phyloP scores from a whole-genome alignment of 2,888 invertebrate species.

The Malthinus flaveolus region DNA sequence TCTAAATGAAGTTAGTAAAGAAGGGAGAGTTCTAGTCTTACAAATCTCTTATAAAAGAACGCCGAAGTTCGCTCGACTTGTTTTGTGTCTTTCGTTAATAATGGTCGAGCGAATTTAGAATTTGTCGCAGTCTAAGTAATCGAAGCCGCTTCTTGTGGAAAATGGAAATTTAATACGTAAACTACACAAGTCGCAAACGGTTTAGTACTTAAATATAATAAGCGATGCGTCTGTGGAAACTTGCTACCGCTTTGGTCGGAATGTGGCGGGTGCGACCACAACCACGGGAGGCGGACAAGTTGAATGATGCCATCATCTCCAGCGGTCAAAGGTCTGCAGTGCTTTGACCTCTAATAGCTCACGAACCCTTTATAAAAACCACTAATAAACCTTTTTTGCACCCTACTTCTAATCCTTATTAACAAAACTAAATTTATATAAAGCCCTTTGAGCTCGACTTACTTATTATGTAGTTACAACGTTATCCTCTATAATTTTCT shows the following conservation, averaged over 20 bases:
- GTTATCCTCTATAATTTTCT: no score
- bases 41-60: conserved; percentile 42
- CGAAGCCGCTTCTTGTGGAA: conserved; percentile 1
- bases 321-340: conserved; percentile 41
- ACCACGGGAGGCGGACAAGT: conserved; percentile 41
- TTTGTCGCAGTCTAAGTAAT: conserved; percentile 24
- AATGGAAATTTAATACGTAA: conserved; percentile 15
- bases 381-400: conserved; percentile 15
- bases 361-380: conserved; percentile 14
- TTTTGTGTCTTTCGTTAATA: conserved; percentile 28
- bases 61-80: conserved; percentile 25
- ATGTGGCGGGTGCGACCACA: conserved; percentile 41
- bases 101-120: conserved; percentile 29
- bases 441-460: not conserved
- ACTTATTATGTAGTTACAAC: no score
- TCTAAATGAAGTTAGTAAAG: conserved; percentile 26
- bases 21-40: conserved; percentile 37
- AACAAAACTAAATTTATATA: conserved; percentile 9
- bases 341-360: conserved; percentile 38
- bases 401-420: conserved; percentile 16
- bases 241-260: conserved; percentile 39
- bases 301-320: conserved; percentile 39
- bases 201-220: conserved; percentile 20
- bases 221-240: conserved; percentile 25
- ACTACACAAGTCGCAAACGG: conserved; percentile 11